Evolutionary conservation across 2,113 vertebrate genomes (phyloP).

Genomic region (Mugil cephalus): DNA sequence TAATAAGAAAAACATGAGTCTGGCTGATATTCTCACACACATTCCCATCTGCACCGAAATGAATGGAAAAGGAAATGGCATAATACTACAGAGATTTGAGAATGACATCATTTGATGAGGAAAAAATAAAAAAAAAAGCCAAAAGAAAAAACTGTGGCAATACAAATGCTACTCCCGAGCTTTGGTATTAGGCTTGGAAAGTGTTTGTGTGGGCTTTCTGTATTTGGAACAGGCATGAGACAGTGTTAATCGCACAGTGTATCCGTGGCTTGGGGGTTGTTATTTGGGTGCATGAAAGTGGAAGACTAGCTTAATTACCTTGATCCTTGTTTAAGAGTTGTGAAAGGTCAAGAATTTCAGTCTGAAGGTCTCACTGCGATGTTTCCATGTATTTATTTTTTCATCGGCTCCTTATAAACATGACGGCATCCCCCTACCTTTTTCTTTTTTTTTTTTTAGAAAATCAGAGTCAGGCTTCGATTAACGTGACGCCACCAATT

Average conservation of each 20-base stretch:
- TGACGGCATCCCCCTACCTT: not conserved
- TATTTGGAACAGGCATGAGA: constrained; percentile 64
- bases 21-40: constrained; percentile 72
- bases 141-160: constrained; percentile 7
- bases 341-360: constrained; percentile 61
- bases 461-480: constrained; percentile 18
- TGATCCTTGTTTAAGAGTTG: constrained; percentile 66
- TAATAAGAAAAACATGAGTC: constrained; percentile 78
- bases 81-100: constrained; percentile 40
- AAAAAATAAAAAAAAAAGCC: not conserved
- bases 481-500: not conserved
- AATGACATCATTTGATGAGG: constrained; percentile 42
- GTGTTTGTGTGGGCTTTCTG: constrained; percentile 24
- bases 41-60: constrained; percentile 57
- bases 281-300: constrained; percentile 56
- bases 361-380: constrained; percentile 26
- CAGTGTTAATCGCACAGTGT: constrained; percentile 73
- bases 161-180: constrained; percentile 1
- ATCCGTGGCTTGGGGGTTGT: constrained; percentile 54
- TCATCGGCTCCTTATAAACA: not conserved
- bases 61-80: constrained; percentile 27
- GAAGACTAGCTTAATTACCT: constrained; percentile 67
- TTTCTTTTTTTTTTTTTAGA: no score
- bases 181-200: not conserved
- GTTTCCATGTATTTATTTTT: no score